Evolutionary conservation across 2,888 invertebrate genomes (phyloP), one percentile per base, ranked within the genome.

Genomic region (Epistrophella euchroma): DNA sequence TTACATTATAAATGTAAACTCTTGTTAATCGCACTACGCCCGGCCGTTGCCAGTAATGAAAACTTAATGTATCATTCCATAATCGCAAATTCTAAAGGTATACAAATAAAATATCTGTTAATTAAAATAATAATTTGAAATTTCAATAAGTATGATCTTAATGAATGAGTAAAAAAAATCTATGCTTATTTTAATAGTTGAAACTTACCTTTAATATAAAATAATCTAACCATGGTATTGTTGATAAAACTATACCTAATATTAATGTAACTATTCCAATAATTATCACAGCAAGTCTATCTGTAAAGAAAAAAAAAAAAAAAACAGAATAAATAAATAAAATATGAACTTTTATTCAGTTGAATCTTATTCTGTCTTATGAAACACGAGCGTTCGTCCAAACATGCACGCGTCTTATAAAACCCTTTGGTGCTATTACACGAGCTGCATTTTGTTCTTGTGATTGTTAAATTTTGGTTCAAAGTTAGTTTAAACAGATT

Each of bases 1-100:
- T 97, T 15, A 97, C 96, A 93, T 97, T 97, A 93, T 97, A 97
- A 90, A 97, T 97, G 91, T 97, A 97, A 19, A 97, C 96, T 93
- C 96, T 97, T 88, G 97, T 97, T 79, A 97, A 93, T 80, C 97
- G 93, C 88, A 96, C 94, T 13, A 97, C 97, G 0, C 97, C 97
- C 0, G 97, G 97, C 89, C 96, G 95, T 90, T 97, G 97, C 97
- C 97, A 97, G 91, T 97, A 97, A 89, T 97, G 96, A 93, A 96
- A 97, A 91, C 97, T 96, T 52, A 97, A 90, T 0, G 97, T 97
- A 13, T 97, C 96, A 90, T 97, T 97, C 95, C 96, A 96, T 86
- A 97, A 93, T 91, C 95, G 95, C 88, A 97, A 93, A 93, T 97
- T 97, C 97, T 97, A 93, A n/a, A 92, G 91, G 72, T 88, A 89